Evolutionary conservation across 2,888 invertebrate species (phyloP).

Genomic region (Philaethria dido): DNA sequence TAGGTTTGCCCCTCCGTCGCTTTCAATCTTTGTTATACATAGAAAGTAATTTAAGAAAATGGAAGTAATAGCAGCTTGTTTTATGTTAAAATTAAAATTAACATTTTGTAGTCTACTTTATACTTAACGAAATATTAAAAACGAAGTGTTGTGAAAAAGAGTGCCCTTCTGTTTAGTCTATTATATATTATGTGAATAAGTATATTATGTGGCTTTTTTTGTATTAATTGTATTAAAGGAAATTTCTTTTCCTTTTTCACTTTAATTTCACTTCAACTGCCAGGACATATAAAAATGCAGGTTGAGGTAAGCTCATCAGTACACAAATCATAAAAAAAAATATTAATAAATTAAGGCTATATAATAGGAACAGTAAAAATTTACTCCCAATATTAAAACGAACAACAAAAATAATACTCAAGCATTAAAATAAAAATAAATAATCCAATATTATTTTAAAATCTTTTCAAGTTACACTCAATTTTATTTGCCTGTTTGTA

Average conservation of each 20-base stretch:
- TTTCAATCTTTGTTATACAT: slow-evolving; percentile 27
- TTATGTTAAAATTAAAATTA: slow-evolving; percentile 8
- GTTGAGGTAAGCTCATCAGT: no score
- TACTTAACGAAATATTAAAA: background rate
- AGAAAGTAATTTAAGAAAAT: slow-evolving; percentile 26
- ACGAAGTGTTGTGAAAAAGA: no score
- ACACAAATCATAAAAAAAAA: no score
- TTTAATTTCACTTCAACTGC: no score
- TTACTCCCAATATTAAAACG: background rate
- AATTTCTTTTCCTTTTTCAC: no score
- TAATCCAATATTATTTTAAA: slow-evolving; percentile 6
- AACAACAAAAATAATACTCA: no score
- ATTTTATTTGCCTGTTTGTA: slow-evolving; percentile 22
- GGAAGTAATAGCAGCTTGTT: slow-evolving; percentile 11
- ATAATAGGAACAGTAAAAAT: background rate
- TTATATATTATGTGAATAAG: no score
- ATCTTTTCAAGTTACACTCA: background rate
- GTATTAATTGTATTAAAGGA: no score
- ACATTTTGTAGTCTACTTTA: background rate
- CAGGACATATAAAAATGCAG: no score
- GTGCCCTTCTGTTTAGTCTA: no score
- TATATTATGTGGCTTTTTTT: no score
- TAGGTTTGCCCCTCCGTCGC: slow-evolving; percentile 39
- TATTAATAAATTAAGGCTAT: no score
- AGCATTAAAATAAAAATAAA: background rate